Evolutionary conservation across 2,797 vertebrate species (phyloP).

Genomic region (Liparis tanakae): DNA sequence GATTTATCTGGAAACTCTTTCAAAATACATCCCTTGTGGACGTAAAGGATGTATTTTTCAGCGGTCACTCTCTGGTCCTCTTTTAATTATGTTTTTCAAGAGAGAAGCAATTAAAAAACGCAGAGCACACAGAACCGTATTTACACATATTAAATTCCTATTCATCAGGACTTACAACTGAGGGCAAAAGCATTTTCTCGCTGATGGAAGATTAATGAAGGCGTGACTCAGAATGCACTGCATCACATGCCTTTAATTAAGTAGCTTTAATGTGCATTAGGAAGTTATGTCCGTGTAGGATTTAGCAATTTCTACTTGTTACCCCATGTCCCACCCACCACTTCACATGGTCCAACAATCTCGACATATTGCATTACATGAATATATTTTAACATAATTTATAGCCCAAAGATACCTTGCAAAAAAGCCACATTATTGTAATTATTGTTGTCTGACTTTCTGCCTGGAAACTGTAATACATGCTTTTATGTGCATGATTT

Average conservation of each 20-base stretch:
- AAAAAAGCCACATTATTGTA: constrained; percentile 9
- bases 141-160: constrained; percentile 65
- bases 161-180: constrained; percentile 50
- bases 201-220: constrained; percentile 54
- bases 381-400: background rate
- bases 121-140: constrained; percentile 47
- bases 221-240: constrained; percentile 49
- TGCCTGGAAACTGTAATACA: constrained; percentile 17
- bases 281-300: constrained; percentile 28
- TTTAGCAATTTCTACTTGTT: constrained; percentile 6
- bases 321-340: background rate
- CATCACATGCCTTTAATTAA: constrained; percentile 47
- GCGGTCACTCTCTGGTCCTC: constrained; percentile 47
- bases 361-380: background rate
- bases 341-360: constrained; percentile 13
- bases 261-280: constrained; percentile 37
- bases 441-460: constrained; percentile 16
- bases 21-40: constrained; percentile 49
- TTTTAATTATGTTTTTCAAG: constrained; percentile 41
- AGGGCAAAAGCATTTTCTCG: constrained; percentile 35
- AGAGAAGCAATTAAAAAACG: constrained; percentile 40
- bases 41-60: constrained; percentile 28
- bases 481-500: constrained; percentile 27
- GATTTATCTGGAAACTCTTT: constrained; percentile 44
- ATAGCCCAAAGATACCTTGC: background rate